Evolutionary conservation across 2,113 vertebrate species (phyloP).

Genomic region (Hirundichthys speculiger): DNA sequence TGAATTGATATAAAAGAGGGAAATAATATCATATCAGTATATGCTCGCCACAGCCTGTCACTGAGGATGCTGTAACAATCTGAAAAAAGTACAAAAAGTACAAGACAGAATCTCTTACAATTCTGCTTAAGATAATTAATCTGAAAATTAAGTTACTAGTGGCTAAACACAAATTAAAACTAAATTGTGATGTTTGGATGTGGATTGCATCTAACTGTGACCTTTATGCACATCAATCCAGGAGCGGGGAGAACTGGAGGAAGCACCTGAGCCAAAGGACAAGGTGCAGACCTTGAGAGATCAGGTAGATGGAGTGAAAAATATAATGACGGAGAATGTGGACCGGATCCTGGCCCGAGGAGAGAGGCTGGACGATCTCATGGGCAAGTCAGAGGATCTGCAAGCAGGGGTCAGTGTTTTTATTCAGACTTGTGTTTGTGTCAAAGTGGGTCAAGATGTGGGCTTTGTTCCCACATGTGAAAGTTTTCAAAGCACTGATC

Average conservation of each 20-base stretch:
- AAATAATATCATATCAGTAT: too few relatives aligned
- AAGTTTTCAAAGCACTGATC: too few relatives aligned
- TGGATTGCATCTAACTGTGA: neutral
- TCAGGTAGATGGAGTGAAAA: constrained; percentile 90
- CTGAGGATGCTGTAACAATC: too few relatives aligned
- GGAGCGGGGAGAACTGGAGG: constrained; percentile 59
- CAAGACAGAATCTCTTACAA: too few relatives aligned
- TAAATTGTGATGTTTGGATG: neutral
- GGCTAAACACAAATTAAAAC: neutral
- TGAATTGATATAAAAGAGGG: too few relatives aligned
- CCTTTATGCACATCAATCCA: constrained; percentile 13
- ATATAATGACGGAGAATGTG: constrained; percentile 93
- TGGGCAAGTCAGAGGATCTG: constrained; percentile 90
- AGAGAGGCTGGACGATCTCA: constrained; percentile 90
- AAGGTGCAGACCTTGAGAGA: constrained; percentile 81
- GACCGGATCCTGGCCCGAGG: constrained; percentile 93
- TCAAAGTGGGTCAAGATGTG: neutral
- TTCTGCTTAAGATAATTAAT: too few relatives aligned
- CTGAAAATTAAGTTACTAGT: too few relatives aligned
- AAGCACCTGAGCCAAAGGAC: constrained; percentile 50
- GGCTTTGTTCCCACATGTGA: too few relatives aligned
- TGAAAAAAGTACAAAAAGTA: too few relatives aligned
- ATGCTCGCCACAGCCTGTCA: too few relatives aligned
- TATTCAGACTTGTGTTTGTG: neutral
- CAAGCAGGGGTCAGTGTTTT: constrained; percentile 86